A percentile compares a stretch with the other conserved stretches of the same genome.
Evolutionary conservation across 2,888 invertebrate species (phyloP).

Genomic region (Pachydiplax longipennis): DNA sequence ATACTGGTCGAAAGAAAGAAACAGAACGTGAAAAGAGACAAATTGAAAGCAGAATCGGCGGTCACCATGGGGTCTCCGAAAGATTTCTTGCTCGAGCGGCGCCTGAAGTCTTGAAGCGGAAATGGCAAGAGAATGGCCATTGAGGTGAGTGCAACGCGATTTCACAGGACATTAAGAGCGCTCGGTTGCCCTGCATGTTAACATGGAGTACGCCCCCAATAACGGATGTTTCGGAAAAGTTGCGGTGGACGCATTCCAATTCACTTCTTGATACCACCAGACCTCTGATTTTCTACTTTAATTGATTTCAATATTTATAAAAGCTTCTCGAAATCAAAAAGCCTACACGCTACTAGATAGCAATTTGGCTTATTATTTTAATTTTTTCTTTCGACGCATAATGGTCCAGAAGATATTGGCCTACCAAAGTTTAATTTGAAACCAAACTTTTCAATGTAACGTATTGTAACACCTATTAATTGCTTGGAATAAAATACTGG

Average conservation of each 20-base stretch:
- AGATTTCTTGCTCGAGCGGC: background rate
- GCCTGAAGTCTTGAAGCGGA: background rate
- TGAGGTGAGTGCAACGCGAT: slow-evolving; percentile 34
- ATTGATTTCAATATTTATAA: too few species aligned
- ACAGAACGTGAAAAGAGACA: background rate
- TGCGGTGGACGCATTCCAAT: slow-evolving; percentile 15
- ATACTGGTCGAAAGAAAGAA: too few species aligned
- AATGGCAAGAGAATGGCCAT: background rate
- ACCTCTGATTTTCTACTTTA: background rate
- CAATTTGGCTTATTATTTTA: too few species aligned
- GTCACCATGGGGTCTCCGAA: background rate
- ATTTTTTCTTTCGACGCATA: too few species aligned
- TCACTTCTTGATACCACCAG: slow-evolving; percentile 7
- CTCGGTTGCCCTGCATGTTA: background rate
- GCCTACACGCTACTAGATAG: too few species aligned
- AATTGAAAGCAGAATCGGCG: background rate
- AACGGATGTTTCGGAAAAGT: background rate
- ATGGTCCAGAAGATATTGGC: too few species aligned
- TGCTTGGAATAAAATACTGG: too few species aligned
- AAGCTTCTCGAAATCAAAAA: too few species aligned
- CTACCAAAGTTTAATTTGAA: too few species aligned
- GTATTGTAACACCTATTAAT: too few species aligned
- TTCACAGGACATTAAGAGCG: slow-evolving; percentile 5
- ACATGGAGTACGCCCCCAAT: background rate
- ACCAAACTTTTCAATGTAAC: too few species aligned